Percentiles rank a stretch among this genome's conserved stretches.
Evolutionary conservation across 2,113 vertebrate species (phyloP).

Genomic region (Rhabdornis inornatus): DNA sequence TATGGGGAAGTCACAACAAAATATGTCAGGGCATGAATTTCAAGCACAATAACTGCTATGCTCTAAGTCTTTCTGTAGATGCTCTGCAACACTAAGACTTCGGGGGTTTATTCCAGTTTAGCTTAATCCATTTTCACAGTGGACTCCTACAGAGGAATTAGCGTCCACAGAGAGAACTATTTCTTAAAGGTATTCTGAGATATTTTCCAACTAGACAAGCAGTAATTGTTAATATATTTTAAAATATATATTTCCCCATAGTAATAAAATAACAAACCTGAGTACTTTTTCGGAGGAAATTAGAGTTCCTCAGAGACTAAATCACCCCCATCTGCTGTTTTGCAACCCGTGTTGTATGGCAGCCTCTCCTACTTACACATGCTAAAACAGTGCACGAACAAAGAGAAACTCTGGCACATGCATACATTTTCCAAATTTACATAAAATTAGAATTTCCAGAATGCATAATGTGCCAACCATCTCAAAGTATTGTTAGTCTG

Average conservation of each 20-base stretch:
- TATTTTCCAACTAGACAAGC: constrained; percentile 38
- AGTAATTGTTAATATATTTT: constrained; percentile 38
- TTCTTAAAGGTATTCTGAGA: constrained; percentile 13
- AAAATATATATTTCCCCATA: constrained; percentile 45
- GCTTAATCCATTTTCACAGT: constrained; percentile 59
- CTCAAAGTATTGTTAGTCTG: constrained; percentile 56
- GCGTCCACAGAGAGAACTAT: background rate
- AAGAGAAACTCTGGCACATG: constrained; percentile 65
- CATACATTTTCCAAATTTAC: constrained; percentile 69
- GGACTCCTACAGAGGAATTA: constrained; percentile 51
- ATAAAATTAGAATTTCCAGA: constrained; percentile 73
- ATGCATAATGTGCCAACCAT: constrained; percentile 63
- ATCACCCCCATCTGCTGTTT: constrained; percentile 70
- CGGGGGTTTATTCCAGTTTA: background rate
- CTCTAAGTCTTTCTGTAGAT: constrained; percentile 10
- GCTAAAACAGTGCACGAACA: constrained; percentile 69
- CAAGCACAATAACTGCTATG: constrained; percentile 30
- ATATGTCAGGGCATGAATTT: constrained; percentile 20
- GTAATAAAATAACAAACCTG: constrained; percentile 59
- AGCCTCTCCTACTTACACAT: constrained; percentile 70
- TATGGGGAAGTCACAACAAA: background rate
- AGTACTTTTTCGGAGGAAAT: constrained; percentile 62
- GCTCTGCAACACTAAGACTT: constrained; percentile 21
- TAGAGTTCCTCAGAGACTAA: constrained; percentile 64
- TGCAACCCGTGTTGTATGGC: constrained; percentile 60